Evolutionary conservation across 2,797 vertebrate species (phyloP).

Genomic region (Paratrypauchen microcephalus): DNA sequence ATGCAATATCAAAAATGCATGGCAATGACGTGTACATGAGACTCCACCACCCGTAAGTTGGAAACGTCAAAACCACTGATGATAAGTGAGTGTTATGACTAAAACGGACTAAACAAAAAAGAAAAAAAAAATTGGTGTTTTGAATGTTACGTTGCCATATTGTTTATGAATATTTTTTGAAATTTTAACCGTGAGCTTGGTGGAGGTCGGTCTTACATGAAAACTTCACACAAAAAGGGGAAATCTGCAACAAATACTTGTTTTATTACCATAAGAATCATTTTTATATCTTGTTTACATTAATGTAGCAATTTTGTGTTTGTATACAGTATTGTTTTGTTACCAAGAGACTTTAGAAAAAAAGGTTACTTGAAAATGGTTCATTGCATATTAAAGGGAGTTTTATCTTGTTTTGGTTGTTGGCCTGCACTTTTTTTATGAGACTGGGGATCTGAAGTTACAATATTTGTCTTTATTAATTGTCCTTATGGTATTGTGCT

Average conservation of each 20-base stretch:
- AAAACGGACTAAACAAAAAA: conserved; percentile 32
- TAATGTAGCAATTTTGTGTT: conserved; percentile 84
- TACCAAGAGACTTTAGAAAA: conserved; percentile 77
- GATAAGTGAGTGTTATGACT: conserved; percentile 61
- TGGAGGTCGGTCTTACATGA: conserved; percentile 61
- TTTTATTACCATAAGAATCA: conserved; percentile 79
- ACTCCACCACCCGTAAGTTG: conserved; percentile 66
- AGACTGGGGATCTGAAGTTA: not conserved
- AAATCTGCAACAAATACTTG: conserved; percentile 73
- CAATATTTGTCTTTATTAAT: conserved; percentile 2
- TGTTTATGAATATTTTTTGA: conserved; percentile 68
- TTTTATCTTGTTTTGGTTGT: conserved; percentile 75
- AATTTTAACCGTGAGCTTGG: conserved; percentile 67
- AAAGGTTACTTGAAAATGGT: conserved; percentile 80
- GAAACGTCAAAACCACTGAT: conserved; percentile 69
- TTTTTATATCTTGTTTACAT: conserved; percentile 84
- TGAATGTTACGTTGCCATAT: conserved; percentile 79
- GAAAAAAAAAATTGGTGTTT: conserved; percentile 58
- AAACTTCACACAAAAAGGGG: conserved; percentile 54
- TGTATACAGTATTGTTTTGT: conserved; percentile 85
- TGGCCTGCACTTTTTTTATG: conserved; percentile 29
- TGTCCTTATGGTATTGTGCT: conserved; percentile 14
- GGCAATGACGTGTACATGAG: conserved; percentile 71
- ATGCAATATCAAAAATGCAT: conserved; percentile 78
- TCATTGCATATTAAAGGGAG: conserved; percentile 83